These are phyloP conservation scores for Lepisosteus osseus DNA, from an alignment of 2,113 vertebrate genomes.

Conservation along the genomic window DNA sequence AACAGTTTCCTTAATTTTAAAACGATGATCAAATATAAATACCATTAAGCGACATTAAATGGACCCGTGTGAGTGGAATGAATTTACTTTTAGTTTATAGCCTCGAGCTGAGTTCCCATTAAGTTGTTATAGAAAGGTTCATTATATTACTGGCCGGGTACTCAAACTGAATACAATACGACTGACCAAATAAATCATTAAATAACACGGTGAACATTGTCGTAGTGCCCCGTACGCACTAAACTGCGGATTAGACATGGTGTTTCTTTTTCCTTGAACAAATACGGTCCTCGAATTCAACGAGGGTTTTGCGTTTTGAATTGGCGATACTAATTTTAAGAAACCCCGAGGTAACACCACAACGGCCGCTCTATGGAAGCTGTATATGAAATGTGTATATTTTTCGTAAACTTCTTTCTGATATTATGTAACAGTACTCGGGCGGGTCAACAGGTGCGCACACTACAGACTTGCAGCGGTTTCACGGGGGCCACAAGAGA, in stretches of 20 bases:
- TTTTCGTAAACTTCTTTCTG: too few species aligned
- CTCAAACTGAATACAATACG: slow-evolving; percentile 45
- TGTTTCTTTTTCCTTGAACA: neutral
- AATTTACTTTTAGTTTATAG: slow-evolving; percentile 67
- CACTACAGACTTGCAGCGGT: too few species aligned
- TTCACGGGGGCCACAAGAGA: too few species aligned
- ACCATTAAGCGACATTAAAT: slow-evolving; percentile 58
- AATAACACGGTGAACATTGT: neutral
- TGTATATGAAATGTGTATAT: too few species aligned
- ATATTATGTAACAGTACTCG: too few species aligned
- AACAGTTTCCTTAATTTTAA: slow-evolving; percentile 66
- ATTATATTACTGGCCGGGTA: slow-evolving; percentile 58
- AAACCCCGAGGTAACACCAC: too few species aligned
- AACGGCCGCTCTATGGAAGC: too few species aligned
- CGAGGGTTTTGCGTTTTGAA: too few species aligned
- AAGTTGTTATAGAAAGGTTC: slow-evolving; percentile 55
- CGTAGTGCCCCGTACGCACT: neutral
- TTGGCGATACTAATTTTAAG: too few species aligned
- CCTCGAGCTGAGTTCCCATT: slow-evolving; percentile 61
- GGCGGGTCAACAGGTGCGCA: too few species aligned
- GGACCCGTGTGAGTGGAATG: slow-evolving; percentile 48
- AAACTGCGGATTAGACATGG: neutral
- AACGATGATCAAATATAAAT: slow-evolving; percentile 69
- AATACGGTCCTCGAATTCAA: neutral
- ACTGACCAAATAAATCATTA: slow-evolving; percentile 7